phyloP scores from a whole-genome alignment of 2,113 vertebrate species.

The Amphiprion ocellaris region DNA sequence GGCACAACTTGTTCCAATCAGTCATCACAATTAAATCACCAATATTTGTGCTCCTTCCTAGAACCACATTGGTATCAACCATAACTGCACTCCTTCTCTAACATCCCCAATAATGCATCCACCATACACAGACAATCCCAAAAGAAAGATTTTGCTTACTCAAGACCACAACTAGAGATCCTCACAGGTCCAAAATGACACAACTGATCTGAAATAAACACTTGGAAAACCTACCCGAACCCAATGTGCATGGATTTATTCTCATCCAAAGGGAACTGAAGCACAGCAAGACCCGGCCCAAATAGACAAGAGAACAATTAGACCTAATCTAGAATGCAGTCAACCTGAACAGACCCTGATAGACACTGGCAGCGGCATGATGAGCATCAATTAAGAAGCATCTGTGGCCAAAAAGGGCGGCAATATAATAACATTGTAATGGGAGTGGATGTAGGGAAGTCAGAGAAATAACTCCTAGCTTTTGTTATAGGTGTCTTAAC shows the following conservation, averaged over 20 bases:
- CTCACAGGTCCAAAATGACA: too few relatives aligned
- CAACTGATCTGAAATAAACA: too few relatives aligned
- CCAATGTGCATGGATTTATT: too few relatives aligned
- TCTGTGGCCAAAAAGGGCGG: background rate
- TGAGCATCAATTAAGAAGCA: background rate
- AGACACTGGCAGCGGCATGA: background rate
- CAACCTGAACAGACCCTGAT: background rate
- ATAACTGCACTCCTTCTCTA: too few relatives aligned
- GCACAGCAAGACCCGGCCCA: background rate
- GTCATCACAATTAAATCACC: too few relatives aligned
- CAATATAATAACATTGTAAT: background rate
- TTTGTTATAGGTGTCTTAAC: background rate
- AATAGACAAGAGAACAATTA: conserved; percentile 3
- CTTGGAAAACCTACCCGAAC: too few relatives aligned
- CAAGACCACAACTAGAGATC: too few relatives aligned
- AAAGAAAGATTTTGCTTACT: too few relatives aligned
- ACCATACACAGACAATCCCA: too few relatives aligned
- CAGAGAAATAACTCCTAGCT: background rate
- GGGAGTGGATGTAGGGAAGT: background rate
- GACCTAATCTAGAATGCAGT: background rate
- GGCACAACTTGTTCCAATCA: background rate
- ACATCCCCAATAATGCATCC: too few relatives aligned
- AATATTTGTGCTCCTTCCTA: too few relatives aligned
- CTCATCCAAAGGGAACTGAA: background rate
- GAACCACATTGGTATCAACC: too few relatives aligned